phyloP scores from a whole-genome alignment of 2,888 invertebrate genomes.

The Amiota communis region DNA sequence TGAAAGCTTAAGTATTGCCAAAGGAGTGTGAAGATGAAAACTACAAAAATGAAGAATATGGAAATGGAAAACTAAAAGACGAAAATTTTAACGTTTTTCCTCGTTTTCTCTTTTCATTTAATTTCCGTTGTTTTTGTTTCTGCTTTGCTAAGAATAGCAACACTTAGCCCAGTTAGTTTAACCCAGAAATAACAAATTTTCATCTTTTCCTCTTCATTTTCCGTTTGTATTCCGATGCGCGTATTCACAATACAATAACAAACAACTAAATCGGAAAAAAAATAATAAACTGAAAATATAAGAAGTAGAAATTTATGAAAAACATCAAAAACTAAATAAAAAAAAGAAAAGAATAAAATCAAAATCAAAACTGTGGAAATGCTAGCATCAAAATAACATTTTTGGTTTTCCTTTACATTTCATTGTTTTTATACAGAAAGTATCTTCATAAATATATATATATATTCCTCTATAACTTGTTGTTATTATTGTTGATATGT shows the following conservation, averaged over 20 bases:
- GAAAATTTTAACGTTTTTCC: slow-evolving; percentile 41
- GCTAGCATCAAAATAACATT: no score
- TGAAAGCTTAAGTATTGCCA: slow-evolving; percentile 31
- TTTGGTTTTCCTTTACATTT: no score
- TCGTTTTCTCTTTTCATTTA: not conserved
- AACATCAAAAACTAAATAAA: not conserved
- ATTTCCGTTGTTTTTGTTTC: slow-evolving; percentile 31
- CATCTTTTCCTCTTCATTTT: not conserved
- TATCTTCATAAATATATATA: no score
- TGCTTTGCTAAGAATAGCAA: slow-evolving; percentile 37
- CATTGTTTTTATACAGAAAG: no score
- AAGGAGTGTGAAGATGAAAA: not conserved
- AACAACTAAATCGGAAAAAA: slow-evolving; percentile 7
- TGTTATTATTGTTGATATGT: no score
- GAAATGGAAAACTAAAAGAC: not conserved
- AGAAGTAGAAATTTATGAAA: not conserved
- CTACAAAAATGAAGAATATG: no score
- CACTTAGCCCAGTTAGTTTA: slow-evolving; percentile 58
- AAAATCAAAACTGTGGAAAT: not conserved
- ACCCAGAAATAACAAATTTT: slow-evolving; percentile 51
- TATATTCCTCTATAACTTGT: no score
- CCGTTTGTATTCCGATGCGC: slow-evolving; percentile 22
- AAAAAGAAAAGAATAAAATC: not conserved
- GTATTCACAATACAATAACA: slow-evolving; percentile 10
- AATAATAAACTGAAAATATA: not conserved